These are phyloP conservation scores for Euplexia lucipara DNA, from an alignment of 2,888 invertebrate species.

Conservation along the genomic window DNA sequence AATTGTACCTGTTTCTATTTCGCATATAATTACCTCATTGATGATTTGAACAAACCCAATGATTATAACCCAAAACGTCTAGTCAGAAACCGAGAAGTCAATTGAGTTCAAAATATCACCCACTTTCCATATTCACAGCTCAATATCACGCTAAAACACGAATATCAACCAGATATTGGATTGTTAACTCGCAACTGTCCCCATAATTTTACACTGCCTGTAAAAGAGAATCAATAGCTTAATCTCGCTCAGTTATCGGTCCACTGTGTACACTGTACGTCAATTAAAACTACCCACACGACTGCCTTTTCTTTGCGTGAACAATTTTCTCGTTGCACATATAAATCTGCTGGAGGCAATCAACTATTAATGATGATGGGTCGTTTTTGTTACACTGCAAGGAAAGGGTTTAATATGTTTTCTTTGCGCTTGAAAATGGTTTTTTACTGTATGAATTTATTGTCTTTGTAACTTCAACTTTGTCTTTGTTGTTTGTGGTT, in stretches of 20 bases:
- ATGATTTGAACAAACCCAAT: too few relatives aligned
- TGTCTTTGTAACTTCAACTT: not conserved
- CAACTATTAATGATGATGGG: conserved; percentile 37
- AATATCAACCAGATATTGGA: conserved; percentile 13
- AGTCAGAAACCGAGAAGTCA: too few relatives aligned
- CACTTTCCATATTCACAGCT: not conserved
- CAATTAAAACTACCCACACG: conserved; percentile 62
- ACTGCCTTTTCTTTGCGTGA: conserved; percentile 43
- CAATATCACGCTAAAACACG: conserved; percentile 15
- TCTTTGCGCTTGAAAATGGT: not conserved
- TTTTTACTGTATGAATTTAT: not conserved
- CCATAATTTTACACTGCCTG: conserved; percentile 34
- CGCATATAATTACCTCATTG: too few relatives aligned
- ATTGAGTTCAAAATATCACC: not conserved
- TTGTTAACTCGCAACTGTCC: conserved; percentile 29
- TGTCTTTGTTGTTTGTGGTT: too few relatives aligned
- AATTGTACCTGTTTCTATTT: not conserved
- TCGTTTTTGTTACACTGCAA: conserved; percentile 19
- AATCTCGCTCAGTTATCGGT: conserved; percentile 68
- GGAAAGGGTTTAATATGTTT: not conserved
- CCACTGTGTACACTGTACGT: conserved; percentile 66
- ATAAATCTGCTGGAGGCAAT: conserved; percentile 49
- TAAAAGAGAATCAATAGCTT: conserved; percentile 64
- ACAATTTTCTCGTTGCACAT: conserved; percentile 45
- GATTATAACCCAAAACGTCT: too few relatives aligned